Base-by-base conservation (phyloP, 2,113 vertebrate genomes). In the Pangasianodon gigas region DNA sequence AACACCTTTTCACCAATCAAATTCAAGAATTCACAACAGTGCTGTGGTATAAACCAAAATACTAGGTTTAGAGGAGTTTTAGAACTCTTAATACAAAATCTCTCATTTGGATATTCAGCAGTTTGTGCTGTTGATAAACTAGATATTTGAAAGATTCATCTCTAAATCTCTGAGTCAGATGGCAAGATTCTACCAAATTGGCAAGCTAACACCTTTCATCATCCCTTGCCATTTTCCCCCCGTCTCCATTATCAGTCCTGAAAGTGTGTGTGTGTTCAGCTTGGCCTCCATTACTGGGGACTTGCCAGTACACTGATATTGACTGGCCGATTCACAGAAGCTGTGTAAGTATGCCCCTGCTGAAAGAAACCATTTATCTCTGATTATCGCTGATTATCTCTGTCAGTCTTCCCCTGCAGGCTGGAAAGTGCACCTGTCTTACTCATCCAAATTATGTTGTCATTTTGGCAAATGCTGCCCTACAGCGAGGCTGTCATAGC, bases 381-480 rank as follows among this genome's bases (percentile, higher is more conserved):
- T 75, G 67, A 77, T 75, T 87, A 87, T 56, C n/a, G 0, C 74
- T 81, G 87, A 83, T 88, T 67, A 88, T 82, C 79, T 67, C 87
- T 29, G 87, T 41, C 79, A 37, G 77, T 69, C n/a, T 67, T 83
- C 11, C 48, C 29, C 46, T 88, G 46, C 24, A 79, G 80, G 77
- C 60, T 67, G 32, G 58, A 69, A 83, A 69, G 19, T 65, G 79
- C 79, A 83, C 71, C 58, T 44, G 60, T 88, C 60, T 26, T 52
- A 51, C n/a, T 60, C 79, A 69, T 88, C 87, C 77, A 88, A 82
- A 88, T 69, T 82, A 81, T 82, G n/a, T 54, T 88, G 87, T 83
- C 79, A 69, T 83, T 88, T 52, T 83, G 79, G 77, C 46, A 69
- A 88, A 80, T 80, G 75, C 41, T 88, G 75, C 87, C 79, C 60